Evolutionary conservation across 2,888 invertebrate genomes (phyloP).

Genomic region (Cylloceria caligata): DNA sequence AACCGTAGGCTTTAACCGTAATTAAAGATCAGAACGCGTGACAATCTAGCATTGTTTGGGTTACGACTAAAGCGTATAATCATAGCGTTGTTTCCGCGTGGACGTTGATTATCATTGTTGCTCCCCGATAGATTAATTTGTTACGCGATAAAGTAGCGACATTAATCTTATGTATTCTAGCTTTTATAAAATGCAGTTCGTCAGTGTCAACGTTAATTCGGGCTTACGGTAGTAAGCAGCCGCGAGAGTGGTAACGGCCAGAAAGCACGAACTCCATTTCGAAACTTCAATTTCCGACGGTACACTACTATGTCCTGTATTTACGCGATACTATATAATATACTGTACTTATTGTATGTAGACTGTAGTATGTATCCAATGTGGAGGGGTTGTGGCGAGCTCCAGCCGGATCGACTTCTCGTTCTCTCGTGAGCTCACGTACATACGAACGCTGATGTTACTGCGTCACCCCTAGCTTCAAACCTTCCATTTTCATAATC

Average conservation of each 20-base stretch:
- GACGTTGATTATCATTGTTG: slow-evolving; percentile 41
- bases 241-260: slow-evolving; percentile 45
- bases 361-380: background rate
- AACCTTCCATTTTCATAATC: slow-evolving; percentile 18
- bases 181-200: slow-evolving; percentile 44
- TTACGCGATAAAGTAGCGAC: slow-evolving; percentile 44
- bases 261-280: slow-evolving; percentile 57
- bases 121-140: slow-evolving; percentile 57
- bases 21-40: background rate
- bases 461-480: background rate
- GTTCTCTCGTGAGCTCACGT: slow-evolving; percentile 18
- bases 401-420: slow-evolving; percentile 11
- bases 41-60: slow-evolving; percentile 5
- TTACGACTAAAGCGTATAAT: slow-evolving; percentile 19
- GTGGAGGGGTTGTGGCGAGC: slow-evolving; percentile 14
- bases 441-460: background rate
- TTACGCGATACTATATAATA: background rate
- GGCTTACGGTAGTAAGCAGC: slow-evolving; percentile 25
- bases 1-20: background rate
- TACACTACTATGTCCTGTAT: slow-evolving; percentile 19
- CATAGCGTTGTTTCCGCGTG: slow-evolving; percentile 33
- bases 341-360: background rate
- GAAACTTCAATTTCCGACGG: slow-evolving; percentile 49
- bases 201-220: slow-evolving; percentile 58
- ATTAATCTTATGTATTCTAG: slow-evolving; percentile 44